Evolutionary conservation across 2,113 vertebrate genomes (phyloP).

Genomic region (Murina feae): DNA sequence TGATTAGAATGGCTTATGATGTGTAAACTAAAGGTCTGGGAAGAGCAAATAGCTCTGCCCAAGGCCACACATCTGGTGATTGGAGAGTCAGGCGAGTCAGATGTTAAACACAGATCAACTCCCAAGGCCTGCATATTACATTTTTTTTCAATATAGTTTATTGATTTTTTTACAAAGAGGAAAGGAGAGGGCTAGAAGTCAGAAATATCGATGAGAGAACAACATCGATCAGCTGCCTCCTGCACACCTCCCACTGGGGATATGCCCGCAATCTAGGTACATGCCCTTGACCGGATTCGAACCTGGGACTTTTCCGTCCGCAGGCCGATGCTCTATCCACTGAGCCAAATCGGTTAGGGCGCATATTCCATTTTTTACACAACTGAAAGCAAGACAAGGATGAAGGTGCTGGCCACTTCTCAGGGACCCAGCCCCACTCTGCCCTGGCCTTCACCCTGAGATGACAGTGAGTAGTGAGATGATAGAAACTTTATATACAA

Average conservation of each 20-base stretch:
- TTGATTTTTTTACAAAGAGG: too few relatives aligned
- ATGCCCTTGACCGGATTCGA: too few relatives aligned
- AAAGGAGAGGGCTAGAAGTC: too few relatives aligned
- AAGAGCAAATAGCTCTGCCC: background rate
- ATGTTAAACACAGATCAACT: background rate
- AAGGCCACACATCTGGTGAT: background rate
- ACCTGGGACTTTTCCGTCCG: too few relatives aligned
- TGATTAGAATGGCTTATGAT: background rate
- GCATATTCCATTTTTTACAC: background rate
- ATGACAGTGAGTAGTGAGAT: background rate
- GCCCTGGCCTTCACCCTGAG: background rate
- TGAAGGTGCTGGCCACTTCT: background rate
- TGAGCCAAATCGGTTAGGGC: too few relatives aligned
- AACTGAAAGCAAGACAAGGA: background rate
- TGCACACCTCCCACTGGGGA: too few relatives aligned
- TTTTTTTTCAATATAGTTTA: too few relatives aligned
- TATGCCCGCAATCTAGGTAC: too few relatives aligned
- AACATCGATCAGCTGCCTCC: too few relatives aligned
- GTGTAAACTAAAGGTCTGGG: background rate
- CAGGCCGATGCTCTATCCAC: too few relatives aligned
- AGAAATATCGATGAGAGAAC: too few relatives aligned
- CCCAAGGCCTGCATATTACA: background rate
- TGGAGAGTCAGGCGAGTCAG: background rate
- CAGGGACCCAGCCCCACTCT: background rate
- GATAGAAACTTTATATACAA: background rate